phyloP scores from a whole-genome alignment of 2,113 vertebrate genomes.

The Turnix velox region DNA sequence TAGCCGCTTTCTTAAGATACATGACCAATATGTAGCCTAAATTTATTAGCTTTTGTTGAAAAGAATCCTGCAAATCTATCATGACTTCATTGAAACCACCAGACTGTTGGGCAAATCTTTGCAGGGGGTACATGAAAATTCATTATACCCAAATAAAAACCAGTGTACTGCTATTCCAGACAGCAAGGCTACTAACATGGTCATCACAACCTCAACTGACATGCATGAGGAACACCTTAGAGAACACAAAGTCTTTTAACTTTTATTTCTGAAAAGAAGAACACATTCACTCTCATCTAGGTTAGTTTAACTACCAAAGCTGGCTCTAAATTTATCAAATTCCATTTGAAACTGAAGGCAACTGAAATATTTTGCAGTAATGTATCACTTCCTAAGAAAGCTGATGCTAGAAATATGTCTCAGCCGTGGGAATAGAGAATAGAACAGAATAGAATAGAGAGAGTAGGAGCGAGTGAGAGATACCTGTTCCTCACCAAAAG shows the following conservation, averaged over 20 bases:
- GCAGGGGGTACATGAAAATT: not conserved
- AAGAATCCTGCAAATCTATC: not conserved
- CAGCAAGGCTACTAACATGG: not conserved
- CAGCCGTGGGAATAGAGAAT: not conserved
- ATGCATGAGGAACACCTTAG: fast-evolving
- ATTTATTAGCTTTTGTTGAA: not conserved
- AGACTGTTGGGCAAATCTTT: not conserved
- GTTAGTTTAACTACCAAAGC: not conserved
- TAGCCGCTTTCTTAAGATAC: not conserved
- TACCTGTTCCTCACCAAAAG: not conserved
- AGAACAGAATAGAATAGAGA: too few relatives aligned
- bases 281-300: not conserved
- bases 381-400: not conserved
- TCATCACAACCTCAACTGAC: not conserved
- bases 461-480: not conserved
- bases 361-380: not conserved
- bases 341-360: not conserved
- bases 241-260: not conserved
- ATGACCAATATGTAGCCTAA: not conserved
- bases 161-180: not conserved
- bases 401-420: not conserved
- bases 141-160: not conserved
- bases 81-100: not conserved
- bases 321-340: not conserved
- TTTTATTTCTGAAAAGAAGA: not conserved